A percentile compares a stretch with the other conserved stretches of the same genome.
Conservation (phyloP, 2,113 vertebrate species). For the Corythoichthys haematopterus region DNA sequence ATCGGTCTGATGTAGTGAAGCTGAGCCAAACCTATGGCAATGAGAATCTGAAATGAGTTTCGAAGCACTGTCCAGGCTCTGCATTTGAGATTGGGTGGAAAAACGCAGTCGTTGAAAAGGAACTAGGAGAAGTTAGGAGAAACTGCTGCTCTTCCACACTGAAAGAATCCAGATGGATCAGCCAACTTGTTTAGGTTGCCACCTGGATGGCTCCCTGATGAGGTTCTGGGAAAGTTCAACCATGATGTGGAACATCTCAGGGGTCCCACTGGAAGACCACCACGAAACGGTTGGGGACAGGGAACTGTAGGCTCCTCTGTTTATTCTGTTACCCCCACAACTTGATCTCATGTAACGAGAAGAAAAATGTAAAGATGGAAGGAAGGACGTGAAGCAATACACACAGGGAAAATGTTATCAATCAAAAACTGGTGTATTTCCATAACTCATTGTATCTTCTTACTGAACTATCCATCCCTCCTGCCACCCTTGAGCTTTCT, state of each 20-base stretch:
- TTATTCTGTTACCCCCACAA: not conserved
- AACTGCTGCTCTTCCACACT: not conserved
- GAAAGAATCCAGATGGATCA: not conserved
- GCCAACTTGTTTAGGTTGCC: not conserved
- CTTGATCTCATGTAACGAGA: not conserved
- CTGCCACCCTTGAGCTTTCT: slow-evolving; percentile 28
- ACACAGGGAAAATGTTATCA: not conserved
- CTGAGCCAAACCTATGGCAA: no score
- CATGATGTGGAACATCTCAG: not conserved
- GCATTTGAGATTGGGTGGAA: not conserved
- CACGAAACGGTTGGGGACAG: no score
- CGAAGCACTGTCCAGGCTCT: not conserved
- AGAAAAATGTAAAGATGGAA: not conserved
- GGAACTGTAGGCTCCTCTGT: not conserved
- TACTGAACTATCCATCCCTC: not conserved
- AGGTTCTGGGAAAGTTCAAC: not conserved
- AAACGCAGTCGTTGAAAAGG: not conserved
- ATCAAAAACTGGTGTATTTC: slow-evolving; percentile 6
- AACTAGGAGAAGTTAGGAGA: not conserved
- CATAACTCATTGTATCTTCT: slow-evolving; percentile 2
- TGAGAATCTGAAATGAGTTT: not conserved
- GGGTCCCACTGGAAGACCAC: not conserved
- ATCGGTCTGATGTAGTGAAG: no score
- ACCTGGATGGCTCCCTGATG: not conserved
- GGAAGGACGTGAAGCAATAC: not conserved